Base-by-base conservation (phyloP, 2,888 invertebrate genomes). In the Lycia hirtaria region DNA sequence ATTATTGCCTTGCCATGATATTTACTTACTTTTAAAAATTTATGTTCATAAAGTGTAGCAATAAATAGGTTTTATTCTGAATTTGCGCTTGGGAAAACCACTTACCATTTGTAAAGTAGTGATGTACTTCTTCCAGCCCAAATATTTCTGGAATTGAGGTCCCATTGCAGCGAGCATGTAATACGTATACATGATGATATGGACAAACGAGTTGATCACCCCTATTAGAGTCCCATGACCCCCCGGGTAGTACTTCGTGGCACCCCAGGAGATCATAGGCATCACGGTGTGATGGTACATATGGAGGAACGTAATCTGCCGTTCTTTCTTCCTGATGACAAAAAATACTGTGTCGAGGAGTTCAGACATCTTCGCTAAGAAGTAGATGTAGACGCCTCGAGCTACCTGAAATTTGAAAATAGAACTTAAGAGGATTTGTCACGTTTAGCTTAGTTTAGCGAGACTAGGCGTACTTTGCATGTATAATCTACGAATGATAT, bases 81-180 rank as follows among this genome's bases (percentile, higher is more conserved):
- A n/a, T n/a, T n/a, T n/a, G n/a, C n/a, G n/a, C n/a, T n/a, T n/a
- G n/a, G n/a, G n/a, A n/a, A n/a, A n/a, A n/a, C n/a, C n/a, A n/a
- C 73, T 68, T 59, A 78, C 78, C 80, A 79, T 79, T 68, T 79
- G 80, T 78, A 98, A 89, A 20, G 95, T 95, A 22, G 98, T 98
- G 70, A 98, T 95, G 85, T 98, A 96, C 69, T 95, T 96, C 87
- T 98, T 98, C 98, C 98, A 98, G 95, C 97, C 98, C 63, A 98
- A 91, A 79, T 96, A 98, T 84, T 95, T 95, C 79, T 97, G 97
- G 83, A 95, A 96, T 70, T 95, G 93, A 0, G 98, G 98, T 22
- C 98, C 97, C 78, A 98, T 92, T 0, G 98, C 98, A 0, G 98
- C 95, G 54, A 98, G 81, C 92, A 98, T 93, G 75, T 98, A 98